Evolutionary conservation across 2,797 vertebrate genomes (phyloP).

Genomic region (Naso thynnoides): DNA sequence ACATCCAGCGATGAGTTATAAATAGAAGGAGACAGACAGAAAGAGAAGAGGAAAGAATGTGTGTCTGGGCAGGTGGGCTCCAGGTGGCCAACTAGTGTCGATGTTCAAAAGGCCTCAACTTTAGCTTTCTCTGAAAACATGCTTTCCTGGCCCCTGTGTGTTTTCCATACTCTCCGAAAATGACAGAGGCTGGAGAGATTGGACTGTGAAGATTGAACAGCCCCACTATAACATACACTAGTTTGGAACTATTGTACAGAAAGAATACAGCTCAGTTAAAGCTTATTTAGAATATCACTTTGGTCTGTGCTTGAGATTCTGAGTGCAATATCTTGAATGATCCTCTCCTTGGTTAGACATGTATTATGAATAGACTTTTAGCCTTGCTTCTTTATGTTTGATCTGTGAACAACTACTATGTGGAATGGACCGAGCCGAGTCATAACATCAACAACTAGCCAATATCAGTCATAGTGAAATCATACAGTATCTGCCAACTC

Average conservation of each 20-base stretch:
- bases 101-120: conserved; percentile 27
- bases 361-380: neutral
- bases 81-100: conserved; percentile 65
- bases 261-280: neutral
- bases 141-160: conserved; percentile 46
- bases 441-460: conserved; percentile 44
- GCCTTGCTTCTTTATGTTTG: conserved; percentile 6
- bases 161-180: conserved; percentile 72
- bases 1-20: conserved; percentile 62
- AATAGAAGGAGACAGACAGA: conserved; percentile 76
- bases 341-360: neutral
- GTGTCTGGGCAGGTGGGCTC: conserved; percentile 61
- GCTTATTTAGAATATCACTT: neutral
- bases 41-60: conserved; percentile 58
- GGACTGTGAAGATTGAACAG: conserved; percentile 12
- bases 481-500: conserved; percentile 31
- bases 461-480: conserved; percentile 38
- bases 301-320: neutral
- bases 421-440: conserved; percentile 33
- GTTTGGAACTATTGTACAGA: conserved; percentile 7
- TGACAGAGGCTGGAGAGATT: conserved; percentile 60
- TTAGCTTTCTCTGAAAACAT: conserved; percentile 59
- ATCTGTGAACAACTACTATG: conserved; percentile 18
- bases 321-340: neutral
- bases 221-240: conserved; percentile 28